phyloP scores from a whole-genome alignment of 2,113 vertebrate genomes.

The Nycticorax nycticorax region DNA sequence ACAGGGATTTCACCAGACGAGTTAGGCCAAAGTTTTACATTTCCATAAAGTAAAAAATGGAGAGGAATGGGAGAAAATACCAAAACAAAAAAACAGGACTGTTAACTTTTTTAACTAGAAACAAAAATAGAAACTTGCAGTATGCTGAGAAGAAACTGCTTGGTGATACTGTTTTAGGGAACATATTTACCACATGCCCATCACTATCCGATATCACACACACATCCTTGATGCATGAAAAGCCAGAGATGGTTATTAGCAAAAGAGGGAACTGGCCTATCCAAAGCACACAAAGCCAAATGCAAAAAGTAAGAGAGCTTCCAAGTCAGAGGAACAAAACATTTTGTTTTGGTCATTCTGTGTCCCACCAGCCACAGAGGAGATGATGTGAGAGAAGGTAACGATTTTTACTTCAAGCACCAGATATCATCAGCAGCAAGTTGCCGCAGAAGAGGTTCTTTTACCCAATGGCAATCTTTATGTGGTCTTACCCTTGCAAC shows the following conservation, averaged over 20 bases:
- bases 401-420: background rate
- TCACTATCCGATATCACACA: background rate
- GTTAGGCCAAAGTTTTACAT: background rate
- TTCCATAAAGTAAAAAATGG: background rate
- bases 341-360: background rate
- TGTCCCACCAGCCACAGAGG: background rate
- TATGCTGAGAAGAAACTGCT: background rate
- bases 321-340: background rate
- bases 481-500: background rate
- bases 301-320: background rate
- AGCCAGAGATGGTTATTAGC: background rate
- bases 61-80: background rate
- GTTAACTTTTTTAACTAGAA: background rate
- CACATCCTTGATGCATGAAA: background rate
- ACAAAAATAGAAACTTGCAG: background rate
- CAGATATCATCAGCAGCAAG: background rate
- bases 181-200: background rate
- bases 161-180: background rate
- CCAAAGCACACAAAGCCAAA: background rate
- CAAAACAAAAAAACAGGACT: background rate
- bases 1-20: background rate
- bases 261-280: background rate
- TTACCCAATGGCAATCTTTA: background rate
- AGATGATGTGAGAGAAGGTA: background rate
- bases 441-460: background rate